A percentile compares a stretch with the other conserved stretches of the same genome.
These are phyloP conservation scores for Mesopsocus fuscifrons DNA, from an alignment of 2,888 invertebrate species.

Conservation along the genomic window DNA sequence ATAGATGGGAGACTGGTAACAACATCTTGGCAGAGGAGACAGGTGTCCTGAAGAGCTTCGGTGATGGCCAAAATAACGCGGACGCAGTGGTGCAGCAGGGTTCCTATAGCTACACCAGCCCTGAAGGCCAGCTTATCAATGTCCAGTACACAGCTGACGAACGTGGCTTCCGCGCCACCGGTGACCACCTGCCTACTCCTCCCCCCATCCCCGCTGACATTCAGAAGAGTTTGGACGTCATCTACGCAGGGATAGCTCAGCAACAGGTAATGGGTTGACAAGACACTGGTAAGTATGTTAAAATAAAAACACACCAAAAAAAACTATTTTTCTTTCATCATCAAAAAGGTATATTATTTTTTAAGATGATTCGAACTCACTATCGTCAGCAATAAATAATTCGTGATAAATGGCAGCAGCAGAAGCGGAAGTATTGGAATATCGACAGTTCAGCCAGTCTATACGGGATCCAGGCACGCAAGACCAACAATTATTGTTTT, in stretches of 20 bases:
- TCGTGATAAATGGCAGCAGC: no score
- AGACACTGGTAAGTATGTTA: no score
- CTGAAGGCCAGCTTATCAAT: constrained; percentile 24
- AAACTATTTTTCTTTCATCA: no score
- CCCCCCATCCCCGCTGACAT: constrained; percentile 70
- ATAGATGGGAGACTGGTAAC: constrained; percentile 66
- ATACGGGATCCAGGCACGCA: no score
- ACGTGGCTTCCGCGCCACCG: constrained; percentile 59
- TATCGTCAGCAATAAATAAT: no score
- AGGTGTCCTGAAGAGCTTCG: constrained; percentile 46
- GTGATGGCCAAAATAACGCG: constrained; percentile 19
- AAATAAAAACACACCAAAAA: no score
- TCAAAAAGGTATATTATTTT: no score
- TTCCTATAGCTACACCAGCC: constrained; percentile 59
- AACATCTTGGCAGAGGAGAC: constrained; percentile 60
- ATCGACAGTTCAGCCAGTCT: no score
- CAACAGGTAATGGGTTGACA: constrained; percentile 33
- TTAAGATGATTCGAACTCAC: no score
- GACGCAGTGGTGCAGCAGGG: constrained; percentile 26
- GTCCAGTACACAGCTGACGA: constrained; percentile 51
- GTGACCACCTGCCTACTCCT: constrained; percentile 67
- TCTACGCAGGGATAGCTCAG: constrained; percentile 59
- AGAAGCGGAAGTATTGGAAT: no score
- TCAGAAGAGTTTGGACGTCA: constrained; percentile 68
- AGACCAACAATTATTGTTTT: no score